phyloP scores from a whole-genome alignment of 2,797 vertebrate species.

The Spheniscus humboldti region DNA sequence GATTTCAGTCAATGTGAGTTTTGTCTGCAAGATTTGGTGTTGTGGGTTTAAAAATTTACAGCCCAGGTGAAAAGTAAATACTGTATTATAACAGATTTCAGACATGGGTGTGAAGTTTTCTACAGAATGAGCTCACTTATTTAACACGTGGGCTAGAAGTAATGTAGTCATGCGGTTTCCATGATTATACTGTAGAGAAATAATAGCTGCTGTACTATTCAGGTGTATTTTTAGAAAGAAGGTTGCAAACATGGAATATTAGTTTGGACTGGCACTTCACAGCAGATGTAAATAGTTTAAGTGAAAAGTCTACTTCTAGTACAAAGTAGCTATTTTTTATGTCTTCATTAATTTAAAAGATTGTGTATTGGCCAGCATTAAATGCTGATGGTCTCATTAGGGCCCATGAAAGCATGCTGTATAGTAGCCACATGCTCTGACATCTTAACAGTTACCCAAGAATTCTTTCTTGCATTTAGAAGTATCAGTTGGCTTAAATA shows the following conservation, averaged over 20 bases:
- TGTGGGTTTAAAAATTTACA: slow-evolving; percentile 41
- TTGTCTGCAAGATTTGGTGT: neutral
- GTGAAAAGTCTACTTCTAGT: neutral
- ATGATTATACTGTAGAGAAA: neutral
- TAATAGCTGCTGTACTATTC: neutral
- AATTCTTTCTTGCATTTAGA: neutral
- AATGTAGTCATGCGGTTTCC: neutral
- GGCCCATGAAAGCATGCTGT: neutral
- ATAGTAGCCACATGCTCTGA: neutral
- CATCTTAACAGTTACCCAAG: neutral
- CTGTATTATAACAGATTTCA: neutral
- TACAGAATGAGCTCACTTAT: slow-evolving; percentile 33
- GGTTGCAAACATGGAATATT: neutral
- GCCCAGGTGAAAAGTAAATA: slow-evolving; percentile 26
- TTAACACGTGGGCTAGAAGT: neutral
- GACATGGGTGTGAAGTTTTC: neutral
- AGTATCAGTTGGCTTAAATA: neutral
- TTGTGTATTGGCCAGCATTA: neutral
- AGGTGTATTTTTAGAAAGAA: slow-evolving; percentile 17
- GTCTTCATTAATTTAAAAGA: neutral
- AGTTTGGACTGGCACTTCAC: neutral
- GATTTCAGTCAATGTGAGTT: slow-evolving; percentile 19
- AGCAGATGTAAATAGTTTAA: neutral
- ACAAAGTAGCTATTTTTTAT: neutral
- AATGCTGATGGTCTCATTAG: neutral